A percentile compares a stretch with the other conserved stretches of the same genome.
These are phyloP conservation scores for Platanista minor DNA, from an alignment of 2,113 vertebrate genomes.

Conservation along the genomic window DNA sequence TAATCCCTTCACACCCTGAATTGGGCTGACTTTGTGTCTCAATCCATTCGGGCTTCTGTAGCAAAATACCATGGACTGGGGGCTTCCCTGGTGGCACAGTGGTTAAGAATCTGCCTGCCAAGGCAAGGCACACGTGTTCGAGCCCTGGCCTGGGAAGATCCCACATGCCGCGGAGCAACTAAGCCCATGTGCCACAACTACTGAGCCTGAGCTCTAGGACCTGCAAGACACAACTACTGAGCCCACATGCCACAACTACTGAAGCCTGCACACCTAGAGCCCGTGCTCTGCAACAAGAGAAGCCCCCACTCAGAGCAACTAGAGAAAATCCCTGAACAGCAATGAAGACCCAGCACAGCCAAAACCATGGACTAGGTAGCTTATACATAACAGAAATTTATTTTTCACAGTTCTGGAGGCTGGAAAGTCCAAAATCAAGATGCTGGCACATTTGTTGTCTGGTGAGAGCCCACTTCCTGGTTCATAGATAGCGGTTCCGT, in stretches of 20 bases:
- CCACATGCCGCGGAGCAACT: no score
- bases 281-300: no score
- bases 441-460: neutral
- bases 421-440: neutral
- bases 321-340: no score
- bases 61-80: neutral
- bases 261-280: no score
- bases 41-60: neutral
- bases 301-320: no score
- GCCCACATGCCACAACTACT: no score
- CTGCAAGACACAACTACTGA: no score
- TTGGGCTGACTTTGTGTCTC: neutral
- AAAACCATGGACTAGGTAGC: neutral
- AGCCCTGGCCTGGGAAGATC: no score
- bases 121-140: no score
- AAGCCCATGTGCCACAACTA: no score
- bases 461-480: neutral
- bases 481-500: neutral
- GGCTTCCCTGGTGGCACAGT: neutral
- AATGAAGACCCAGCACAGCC: no score
- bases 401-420: neutral
- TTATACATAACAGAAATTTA: neutral
- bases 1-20: neutral
- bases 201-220: no score
- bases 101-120: neutral